These are phyloP conservation scores for Cetoscarus ocellatus DNA, from an alignment of 2,797 vertebrate genomes.

Conservation along the genomic window DNA sequence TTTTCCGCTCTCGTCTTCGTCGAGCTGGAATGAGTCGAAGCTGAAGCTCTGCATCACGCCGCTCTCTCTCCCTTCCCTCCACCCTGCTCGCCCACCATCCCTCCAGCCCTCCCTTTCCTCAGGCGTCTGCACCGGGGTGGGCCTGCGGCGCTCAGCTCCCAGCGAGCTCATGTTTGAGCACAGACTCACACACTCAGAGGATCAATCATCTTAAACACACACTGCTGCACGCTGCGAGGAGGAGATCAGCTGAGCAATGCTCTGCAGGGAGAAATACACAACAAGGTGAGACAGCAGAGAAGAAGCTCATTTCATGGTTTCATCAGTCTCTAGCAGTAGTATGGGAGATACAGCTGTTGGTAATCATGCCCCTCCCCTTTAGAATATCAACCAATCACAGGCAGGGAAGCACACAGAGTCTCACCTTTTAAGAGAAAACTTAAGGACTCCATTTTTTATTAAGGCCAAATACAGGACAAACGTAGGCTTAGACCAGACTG, in stretches of 20 bases:
- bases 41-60: slow-evolving; percentile 94
- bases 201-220: not conserved
- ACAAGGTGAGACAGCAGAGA: no score
- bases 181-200: slow-evolving; percentile 1
- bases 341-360: no score
- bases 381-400: no score
- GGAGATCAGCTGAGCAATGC: slow-evolving; percentile 57
- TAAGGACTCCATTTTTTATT: no score
- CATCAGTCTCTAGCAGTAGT: no score
- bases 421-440: no score
- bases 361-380: no score
- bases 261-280: slow-evolving; percentile 53
- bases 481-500: no score
- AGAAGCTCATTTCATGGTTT: no score
- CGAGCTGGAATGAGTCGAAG: slow-evolving; percentile 94
- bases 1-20: slow-evolving; percentile 89
- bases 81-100: slow-evolving; percentile 68
- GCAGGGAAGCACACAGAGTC: no score
- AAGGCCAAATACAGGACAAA: no score
- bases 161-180: slow-evolving; percentile 84
- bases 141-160: slow-evolving; percentile 88
- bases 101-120: slow-evolving; percentile 77
- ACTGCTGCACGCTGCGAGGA: slow-evolving; percentile 29
- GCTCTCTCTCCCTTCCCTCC: slow-evolving; percentile 75
- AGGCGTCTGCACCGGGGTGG: slow-evolving; percentile 80